Evolutionary conservation across 2,888 invertebrate species (phyloP).

Genomic region (Furcula furcula): DNA sequence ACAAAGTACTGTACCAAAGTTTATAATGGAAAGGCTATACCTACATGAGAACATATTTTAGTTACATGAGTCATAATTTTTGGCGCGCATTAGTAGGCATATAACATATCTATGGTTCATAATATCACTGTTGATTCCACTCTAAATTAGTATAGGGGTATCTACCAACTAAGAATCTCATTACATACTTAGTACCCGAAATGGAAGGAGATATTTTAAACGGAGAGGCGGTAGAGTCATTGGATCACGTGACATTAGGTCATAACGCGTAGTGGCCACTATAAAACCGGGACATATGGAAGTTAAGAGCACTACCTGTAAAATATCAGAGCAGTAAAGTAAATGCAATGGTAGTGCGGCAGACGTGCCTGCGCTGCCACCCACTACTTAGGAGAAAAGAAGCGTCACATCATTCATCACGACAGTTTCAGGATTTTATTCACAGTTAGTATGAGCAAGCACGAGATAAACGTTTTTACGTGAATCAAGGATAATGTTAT

Average conservation of each 20-base stretch:
- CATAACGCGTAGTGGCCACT: conserved; percentile 73
- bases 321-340: conserved; percentile 80
- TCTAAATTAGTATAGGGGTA: no score
- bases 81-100: no score
- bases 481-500: no score
- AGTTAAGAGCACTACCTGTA: conserved; percentile 79
- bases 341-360: conserved; percentile 69
- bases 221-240: conserved; percentile 42
- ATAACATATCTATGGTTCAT: no score
- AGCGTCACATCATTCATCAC: conserved; percentile 30
- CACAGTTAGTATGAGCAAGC: neutral
- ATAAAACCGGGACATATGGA: conserved; percentile 77
- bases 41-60: no score
- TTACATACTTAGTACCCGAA: no score
- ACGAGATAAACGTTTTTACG: neutral
- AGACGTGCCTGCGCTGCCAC: conserved; percentile 56
- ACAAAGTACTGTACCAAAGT: no score
- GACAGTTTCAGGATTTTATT: conserved; percentile 26
- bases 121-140: no score
- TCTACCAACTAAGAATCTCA: no score
- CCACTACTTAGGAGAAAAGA: conserved; percentile 37
- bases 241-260: conserved; percentile 73
- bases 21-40: no score
- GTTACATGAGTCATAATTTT: no score
- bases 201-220: no score